Evolutionary conservation across 2,888 invertebrate species (phyloP).

Genomic region (Cephus spinipes): DNA sequence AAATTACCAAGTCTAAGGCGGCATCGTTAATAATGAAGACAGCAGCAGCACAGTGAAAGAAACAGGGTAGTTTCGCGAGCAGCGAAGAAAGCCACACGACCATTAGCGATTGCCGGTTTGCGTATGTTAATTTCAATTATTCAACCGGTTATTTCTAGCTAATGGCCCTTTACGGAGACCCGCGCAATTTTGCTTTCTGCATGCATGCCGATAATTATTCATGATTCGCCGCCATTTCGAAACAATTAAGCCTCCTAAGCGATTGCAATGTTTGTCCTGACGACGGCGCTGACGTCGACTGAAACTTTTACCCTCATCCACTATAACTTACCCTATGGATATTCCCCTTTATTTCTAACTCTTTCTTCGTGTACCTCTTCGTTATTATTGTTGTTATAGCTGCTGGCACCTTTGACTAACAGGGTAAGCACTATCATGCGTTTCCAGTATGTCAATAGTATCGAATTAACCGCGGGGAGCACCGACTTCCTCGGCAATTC

Average conservation of each 20-base stretch:
- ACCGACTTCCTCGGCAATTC: background rate
- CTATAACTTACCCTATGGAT: background rate
- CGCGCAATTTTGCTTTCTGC: conserved; percentile 33
- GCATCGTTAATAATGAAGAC: background rate
- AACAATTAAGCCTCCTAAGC: conserved; percentile 44
- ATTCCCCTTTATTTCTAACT: background rate
- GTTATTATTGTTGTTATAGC: background rate
- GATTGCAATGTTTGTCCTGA: conserved; percentile 27
- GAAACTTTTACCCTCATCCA: background rate
- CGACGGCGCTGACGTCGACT: conserved; percentile 34
- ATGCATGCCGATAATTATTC: conserved; percentile 51
- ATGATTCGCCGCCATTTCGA: conserved; percentile 45
- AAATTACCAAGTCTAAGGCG: background rate
- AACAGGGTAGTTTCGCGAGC: conserved; percentile 5
- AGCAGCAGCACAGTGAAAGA: background rate
- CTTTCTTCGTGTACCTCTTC: background rate
- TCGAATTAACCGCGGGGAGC: background rate
- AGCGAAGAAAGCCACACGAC: conserved; percentile 27
- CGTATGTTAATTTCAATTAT: conserved; percentile 57
- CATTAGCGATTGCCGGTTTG: conserved; percentile 42
- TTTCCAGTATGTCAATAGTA: background rate
- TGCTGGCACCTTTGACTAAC: background rate
- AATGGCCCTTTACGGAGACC: conserved; percentile 33
- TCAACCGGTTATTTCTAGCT: conserved; percentile 44
- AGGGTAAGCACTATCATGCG: background rate